Evolutionary conservation across 2,797 vertebrate species (phyloP).

Genomic region (Natrix natrix): DNA sequence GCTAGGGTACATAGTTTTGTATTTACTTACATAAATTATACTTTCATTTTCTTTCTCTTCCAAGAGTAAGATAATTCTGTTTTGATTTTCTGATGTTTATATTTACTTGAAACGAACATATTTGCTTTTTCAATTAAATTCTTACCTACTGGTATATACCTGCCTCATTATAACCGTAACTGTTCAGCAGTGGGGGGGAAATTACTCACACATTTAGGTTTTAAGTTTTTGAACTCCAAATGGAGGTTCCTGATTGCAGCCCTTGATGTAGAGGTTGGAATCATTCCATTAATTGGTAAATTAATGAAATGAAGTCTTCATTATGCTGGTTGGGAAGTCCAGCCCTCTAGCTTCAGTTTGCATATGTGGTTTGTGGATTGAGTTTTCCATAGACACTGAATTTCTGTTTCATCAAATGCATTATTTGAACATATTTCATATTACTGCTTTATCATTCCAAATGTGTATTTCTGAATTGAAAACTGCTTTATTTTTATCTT

Average conservation of each 20-base stretch:
- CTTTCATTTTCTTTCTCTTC: background rate
- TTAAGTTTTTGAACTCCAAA: background rate
- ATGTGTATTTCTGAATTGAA: background rate
- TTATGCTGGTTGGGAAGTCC: background rate
- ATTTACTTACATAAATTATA: background rate
- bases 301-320: background rate
- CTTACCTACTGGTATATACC: background rate
- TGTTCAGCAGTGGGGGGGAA: background rate
- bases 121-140: background rate
- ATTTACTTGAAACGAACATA: background rate
- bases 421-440: background rate
- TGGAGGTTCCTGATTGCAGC: background rate
- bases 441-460: background rate
- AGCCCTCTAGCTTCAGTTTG: background rate
- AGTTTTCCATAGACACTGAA: background rate
- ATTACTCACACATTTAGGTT: background rate
- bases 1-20: background rate
- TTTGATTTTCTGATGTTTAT: background rate
- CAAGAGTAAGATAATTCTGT: background rate
- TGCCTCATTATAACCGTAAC: background rate
- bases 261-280: background rate
- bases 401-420: background rate
- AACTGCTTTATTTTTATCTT: background rate
- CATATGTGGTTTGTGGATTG: background rate
- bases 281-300: background rate